Conservation (phyloP, 2,113 vertebrate species). For the Anser brachyrhynchus region DNA sequence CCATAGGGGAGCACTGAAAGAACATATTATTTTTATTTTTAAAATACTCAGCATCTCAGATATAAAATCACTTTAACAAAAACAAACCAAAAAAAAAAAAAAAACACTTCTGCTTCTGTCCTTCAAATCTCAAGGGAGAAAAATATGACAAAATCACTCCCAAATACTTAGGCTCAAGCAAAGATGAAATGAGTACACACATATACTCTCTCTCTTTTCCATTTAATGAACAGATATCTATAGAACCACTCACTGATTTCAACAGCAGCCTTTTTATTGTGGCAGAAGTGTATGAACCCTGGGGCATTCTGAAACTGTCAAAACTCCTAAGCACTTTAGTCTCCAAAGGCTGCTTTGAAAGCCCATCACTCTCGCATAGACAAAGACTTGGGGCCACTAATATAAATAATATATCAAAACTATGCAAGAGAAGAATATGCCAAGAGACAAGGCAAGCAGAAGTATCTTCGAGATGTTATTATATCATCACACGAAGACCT, state of each 20-base stretch:
- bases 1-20: background rate
- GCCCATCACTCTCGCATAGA: background rate
- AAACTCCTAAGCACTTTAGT: background rate
- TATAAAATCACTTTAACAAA: background rate
- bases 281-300: background rate
- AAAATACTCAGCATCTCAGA: background rate
- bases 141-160: background rate
- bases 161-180: background rate
- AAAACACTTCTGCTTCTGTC: background rate
- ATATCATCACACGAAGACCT: background rate
- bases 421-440: background rate
- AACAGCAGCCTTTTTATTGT: background rate
- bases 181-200: background rate
- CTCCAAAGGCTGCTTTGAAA: background rate
- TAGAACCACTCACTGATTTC: background rate
- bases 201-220: background rate
- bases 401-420: slow-evolving; percentile 51
- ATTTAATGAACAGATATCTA: background rate
- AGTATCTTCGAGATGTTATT: background rate
- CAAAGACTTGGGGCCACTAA: background rate
- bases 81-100: background rate
- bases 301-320: background rate
- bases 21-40: background rate
- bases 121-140: background rate
- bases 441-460: background rate